Conservation (phyloP, 2,888 invertebrate genomes). For the Trachelus tabidus region DNA sequence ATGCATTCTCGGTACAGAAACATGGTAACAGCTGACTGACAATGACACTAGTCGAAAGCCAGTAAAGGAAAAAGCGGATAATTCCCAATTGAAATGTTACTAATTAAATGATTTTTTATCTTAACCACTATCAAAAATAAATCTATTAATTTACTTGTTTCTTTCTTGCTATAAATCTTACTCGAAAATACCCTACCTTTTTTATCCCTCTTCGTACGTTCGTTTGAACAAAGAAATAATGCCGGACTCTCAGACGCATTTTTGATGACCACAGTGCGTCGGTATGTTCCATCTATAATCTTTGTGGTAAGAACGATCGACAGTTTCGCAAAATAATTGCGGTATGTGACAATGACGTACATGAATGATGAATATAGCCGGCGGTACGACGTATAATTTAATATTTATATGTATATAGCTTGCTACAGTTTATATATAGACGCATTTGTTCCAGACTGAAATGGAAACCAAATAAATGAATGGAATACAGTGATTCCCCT, state of each 20-base stretch:
- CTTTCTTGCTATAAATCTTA: background rate
- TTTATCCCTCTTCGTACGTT: background rate
- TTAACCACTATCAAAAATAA: background rate
- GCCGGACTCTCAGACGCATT: background rate
- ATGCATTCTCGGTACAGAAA: background rate
- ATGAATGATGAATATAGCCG: background rate
- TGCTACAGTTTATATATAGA: background rate
- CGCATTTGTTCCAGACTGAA: background rate
- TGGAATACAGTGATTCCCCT: background rate
- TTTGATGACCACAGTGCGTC: background rate
- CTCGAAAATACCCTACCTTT: background rate
- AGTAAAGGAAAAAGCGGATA: too few relatives aligned
- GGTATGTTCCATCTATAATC: background rate
- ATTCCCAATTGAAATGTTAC: too few relatives aligned
- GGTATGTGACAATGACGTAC: background rate
- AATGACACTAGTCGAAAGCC: too few relatives aligned
- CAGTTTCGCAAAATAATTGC: background rate
- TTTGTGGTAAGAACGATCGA: background rate
- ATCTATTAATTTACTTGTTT: conserved; percentile 3
- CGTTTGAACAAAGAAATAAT: background rate
- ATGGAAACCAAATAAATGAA: background rate
- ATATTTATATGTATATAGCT: background rate
- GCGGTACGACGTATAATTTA: background rate
- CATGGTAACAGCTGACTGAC: too few relatives aligned
- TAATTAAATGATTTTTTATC: background rate